Conservation (phyloP, 2,797 vertebrate species). For the Muraenolepis orangiensis region DNA sequence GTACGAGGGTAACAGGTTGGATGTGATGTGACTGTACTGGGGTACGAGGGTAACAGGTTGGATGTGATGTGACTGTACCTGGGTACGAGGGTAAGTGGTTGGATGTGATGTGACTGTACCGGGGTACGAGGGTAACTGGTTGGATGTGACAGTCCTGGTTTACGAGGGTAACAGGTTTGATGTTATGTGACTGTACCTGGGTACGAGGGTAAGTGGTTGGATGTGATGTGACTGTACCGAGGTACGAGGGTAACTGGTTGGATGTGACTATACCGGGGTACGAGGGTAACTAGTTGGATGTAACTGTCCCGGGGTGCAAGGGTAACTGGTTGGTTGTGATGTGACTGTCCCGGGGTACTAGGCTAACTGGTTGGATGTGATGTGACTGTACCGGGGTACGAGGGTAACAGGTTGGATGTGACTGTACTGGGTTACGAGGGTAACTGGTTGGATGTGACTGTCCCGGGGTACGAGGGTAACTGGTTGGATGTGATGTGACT, state of each 20-base stretch:
- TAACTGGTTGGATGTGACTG: conserved; percentile 59
- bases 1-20: conserved; percentile 70
- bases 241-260: conserved; percentile 69
- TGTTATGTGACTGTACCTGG: conserved; percentile 77
- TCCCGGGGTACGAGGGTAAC: conserved; percentile 77
- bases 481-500: conserved; percentile 64
- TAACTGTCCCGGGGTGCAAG: conserved; percentile 76
- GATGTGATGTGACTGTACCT: conserved; percentile 74
- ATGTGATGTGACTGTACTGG: conserved; percentile 75
- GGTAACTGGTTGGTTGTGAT: conserved; percentile 67
- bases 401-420: conserved; percentile 65
- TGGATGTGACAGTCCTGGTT: conserved; percentile 73
- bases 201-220: conserved; percentile 70
- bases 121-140: conserved; percentile 71
- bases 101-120: conserved; percentile 73
- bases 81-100: conserved; percentile 71
- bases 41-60: conserved; percentile 69
- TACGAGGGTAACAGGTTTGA: conserved; percentile 70
- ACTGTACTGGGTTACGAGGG: conserved; percentile 76
- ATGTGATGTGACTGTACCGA: conserved; percentile 75
- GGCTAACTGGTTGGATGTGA: conserved; percentile 65
- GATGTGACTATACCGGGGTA: conserved; percentile 77
- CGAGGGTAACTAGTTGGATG: conserved; percentile 64
- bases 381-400: conserved; percentile 78
- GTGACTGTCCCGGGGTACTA: conserved; percentile 77